Percentiles rank a stretch among this genome's conserved stretches.
These are phyloP conservation scores for Lysiphlebus fabarum DNA, from an alignment of 1,140 invertebrate genomes.

Conservation along the genomic window DNA sequence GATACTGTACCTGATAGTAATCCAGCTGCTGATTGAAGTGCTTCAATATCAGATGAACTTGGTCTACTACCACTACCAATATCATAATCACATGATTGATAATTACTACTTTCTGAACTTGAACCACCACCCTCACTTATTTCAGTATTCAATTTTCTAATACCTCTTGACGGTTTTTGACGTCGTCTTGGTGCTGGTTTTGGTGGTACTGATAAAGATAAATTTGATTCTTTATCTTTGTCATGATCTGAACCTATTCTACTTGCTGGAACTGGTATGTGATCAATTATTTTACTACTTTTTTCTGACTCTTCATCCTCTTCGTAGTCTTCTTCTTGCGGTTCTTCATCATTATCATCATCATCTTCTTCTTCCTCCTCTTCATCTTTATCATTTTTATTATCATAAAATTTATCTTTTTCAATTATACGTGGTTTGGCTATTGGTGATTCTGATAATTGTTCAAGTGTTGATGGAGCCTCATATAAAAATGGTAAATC, in stretches of 20 bases:
- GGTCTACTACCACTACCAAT: constrained; percentile 72
- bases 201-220: constrained; percentile 38
- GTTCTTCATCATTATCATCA: constrained; percentile 14
- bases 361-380: constrained; percentile 21
- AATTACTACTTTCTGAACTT: constrained; percentile 86
- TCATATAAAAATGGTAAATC: constrained; percentile 51
- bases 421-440: constrained; percentile 29
- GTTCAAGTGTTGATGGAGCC: constrained; percentile 37
- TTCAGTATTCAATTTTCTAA: constrained; percentile 40
- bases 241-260: constrained; percentile 45
- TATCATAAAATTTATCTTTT: constrained; percentile 1
- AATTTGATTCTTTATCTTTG: constrained; percentile 41
- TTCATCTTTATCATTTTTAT: constrained; percentile 19
- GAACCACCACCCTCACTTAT: constrained; percentile 65
- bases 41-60: constrained; percentile 83
- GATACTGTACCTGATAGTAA: constrained; percentile 64
- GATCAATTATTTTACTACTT: constrained; percentile 3
- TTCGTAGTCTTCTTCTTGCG: background rate
- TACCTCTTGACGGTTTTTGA: constrained; percentile 40
- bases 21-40: constrained; percentile 55
- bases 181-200: constrained; percentile 44
- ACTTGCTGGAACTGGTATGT: constrained; percentile 36
- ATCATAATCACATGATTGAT: constrained; percentile 82
- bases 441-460: constrained; percentile 30
- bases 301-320: constrained; percentile 10